Percentiles rank a stretch among this genome's conserved stretches.
Conservation (phyloP, 2,888 invertebrate genomes). For the Synergus laeviventris region DNA sequence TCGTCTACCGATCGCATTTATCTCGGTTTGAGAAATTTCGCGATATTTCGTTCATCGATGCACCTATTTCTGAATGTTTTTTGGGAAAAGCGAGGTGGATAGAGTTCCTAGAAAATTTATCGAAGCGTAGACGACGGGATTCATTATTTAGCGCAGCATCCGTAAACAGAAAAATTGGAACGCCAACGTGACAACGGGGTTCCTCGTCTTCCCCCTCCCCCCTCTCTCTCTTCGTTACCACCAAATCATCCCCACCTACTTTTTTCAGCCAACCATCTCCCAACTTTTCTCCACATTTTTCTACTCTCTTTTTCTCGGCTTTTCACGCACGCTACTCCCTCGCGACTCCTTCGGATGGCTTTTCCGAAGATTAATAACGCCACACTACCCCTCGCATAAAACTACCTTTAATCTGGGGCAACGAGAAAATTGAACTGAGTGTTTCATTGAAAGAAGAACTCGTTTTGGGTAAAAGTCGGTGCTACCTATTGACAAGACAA, state of each 20-base stretch:
- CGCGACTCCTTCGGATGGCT: slow-evolving; percentile 50
- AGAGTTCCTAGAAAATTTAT: slow-evolving; percentile 31
- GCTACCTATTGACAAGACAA: slow-evolving; percentile 14
- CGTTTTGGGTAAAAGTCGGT: not conserved
- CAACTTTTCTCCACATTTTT: slow-evolving; percentile 41
- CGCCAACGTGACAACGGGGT: slow-evolving; percentile 34
- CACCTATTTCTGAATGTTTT: slow-evolving; percentile 6
- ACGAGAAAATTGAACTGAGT: slow-evolving; percentile 44
- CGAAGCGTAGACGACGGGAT: slow-evolving; percentile 22
- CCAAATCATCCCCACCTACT: not conserved
- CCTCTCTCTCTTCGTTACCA: slow-evolving; percentile 31
- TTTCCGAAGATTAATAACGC: slow-evolving; percentile 67
- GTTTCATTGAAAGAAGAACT: slow-evolving; percentile 25
- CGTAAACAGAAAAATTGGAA: slow-evolving; percentile 36
- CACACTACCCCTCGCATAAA: slow-evolving; percentile 62
- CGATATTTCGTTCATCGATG: slow-evolving; percentile 29
- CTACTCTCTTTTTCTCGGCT: slow-evolving; percentile 38
- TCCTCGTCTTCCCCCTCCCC: too few species aligned
- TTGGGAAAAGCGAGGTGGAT: slow-evolving; percentile 11
- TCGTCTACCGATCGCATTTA: slow-evolving; percentile 31
- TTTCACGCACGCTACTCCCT: slow-evolving; percentile 45
- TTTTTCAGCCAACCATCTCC: slow-evolving; percentile 8
- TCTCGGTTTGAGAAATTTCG: slow-evolving; percentile 3
- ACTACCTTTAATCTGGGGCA: slow-evolving; percentile 66
- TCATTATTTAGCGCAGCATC: slow-evolving; percentile 33